Evolutionary conservation across 2,113 vertebrate genomes (phyloP).

Genomic region (Zosterops pallidus): DNA sequence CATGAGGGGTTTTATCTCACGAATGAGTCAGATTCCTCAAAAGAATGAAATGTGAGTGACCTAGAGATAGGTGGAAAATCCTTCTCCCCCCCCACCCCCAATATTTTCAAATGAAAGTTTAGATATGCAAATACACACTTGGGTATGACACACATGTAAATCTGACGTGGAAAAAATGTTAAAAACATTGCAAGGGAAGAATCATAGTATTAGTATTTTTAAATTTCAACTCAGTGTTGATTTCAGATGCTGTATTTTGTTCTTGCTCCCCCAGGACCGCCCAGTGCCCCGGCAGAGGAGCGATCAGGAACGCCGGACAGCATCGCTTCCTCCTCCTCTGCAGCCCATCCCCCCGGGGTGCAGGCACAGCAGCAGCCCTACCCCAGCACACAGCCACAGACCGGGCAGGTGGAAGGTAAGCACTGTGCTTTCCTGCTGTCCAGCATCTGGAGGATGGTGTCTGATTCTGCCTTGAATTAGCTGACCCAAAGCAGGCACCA

Average conservation of each 20-base stretch:
- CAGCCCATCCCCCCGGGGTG: slow-evolving; percentile 85
- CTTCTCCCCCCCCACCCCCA: accelerated
- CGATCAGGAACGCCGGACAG: slow-evolving; percentile 95
- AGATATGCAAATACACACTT: not conserved
- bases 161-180: not conserved
- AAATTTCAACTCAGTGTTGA: not conserved
- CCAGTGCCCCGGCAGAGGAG: slow-evolving; percentile 85
- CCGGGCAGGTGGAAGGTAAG: slow-evolving; percentile 92
- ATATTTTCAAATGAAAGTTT: not conserved
- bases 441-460: not conserved
- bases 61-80: not conserved
- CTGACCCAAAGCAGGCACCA: not conserved
- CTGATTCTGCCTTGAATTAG: not conserved
- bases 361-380: slow-evolving; percentile 85
- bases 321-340: slow-evolving; percentile 93
- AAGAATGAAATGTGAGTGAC: not conserved
- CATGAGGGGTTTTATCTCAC: not conserved
- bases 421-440: not conserved
- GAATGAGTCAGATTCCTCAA: not conserved
- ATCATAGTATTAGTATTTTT: not conserved
- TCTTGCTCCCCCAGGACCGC: slow-evolving; percentile 71
- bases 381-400: slow-evolving; percentile 82
- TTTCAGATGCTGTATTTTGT: not conserved
- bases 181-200: not conserved
- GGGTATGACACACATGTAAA: not conserved